phyloP scores from a whole-genome alignment of 2,113 vertebrate genomes.

The Oreochromis aureus region DNA sequence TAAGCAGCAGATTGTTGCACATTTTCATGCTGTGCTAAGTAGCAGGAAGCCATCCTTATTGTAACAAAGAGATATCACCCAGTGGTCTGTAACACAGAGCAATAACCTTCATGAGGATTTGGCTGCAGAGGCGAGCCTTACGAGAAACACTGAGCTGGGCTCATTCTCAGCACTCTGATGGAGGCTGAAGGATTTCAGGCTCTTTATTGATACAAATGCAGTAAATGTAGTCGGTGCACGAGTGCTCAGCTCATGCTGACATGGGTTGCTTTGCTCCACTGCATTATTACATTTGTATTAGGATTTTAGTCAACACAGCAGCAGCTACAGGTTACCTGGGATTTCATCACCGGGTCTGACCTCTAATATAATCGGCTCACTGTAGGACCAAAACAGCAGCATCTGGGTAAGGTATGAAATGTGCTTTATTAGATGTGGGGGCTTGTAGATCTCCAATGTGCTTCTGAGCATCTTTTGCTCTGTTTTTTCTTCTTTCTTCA shows the following conservation, averaged over 20 bases:
- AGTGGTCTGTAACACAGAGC: not conserved
- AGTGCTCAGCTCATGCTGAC: not conserved
- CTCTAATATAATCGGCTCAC: not conserved
- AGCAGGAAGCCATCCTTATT: not conserved
- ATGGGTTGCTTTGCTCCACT: not conserved
- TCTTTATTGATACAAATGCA: not conserved
- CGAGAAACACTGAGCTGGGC: not conserved
- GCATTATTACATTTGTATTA: not conserved
- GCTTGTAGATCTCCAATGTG: not conserved
- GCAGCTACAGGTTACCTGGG: not conserved
- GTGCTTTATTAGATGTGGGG: conserved; percentile 1
- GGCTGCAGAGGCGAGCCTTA: not conserved
- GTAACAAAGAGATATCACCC: not conserved
- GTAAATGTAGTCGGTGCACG: not conserved
- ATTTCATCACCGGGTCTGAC: not conserved
- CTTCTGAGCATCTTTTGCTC: not conserved
- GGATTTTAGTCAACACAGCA: not conserved
- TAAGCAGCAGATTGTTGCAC: not conserved
- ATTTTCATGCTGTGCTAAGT: not conserved
- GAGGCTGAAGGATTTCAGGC: not conserved
- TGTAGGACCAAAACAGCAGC: not conserved
- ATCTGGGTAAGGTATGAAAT: not conserved
- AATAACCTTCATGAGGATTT: not conserved
- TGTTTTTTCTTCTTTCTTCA: not conserved
- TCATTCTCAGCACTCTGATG: not conserved